Percentiles rank a stretch among this genome's conserved stretches.
Conservation (phyloP, 1,140 invertebrate genomes). For the Patella vulgata region DNA sequence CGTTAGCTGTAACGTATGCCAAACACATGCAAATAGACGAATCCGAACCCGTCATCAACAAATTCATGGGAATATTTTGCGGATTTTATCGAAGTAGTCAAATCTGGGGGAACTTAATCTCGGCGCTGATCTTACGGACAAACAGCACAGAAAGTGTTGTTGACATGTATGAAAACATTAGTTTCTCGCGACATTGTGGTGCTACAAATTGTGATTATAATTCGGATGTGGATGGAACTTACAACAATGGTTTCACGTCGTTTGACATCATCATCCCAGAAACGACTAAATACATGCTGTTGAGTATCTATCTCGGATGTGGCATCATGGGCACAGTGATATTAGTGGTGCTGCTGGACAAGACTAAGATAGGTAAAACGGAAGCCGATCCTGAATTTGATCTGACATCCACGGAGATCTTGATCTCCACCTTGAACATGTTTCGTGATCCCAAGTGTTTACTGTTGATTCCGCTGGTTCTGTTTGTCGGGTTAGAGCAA, state of each 20-base stretch:
- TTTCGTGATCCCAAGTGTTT: constrained; percentile 61
- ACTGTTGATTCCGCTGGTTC: constrained; percentile 62
- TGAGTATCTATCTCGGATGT: constrained; percentile 58
- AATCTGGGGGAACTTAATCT: constrained; percentile 64
- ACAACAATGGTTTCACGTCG: constrained; percentile 31
- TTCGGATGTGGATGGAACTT: constrained; percentile 18
- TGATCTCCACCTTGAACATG: constrained; percentile 54
- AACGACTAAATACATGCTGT: constrained; percentile 50
- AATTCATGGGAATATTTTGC: constrained; percentile 63
- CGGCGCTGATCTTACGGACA: constrained; percentile 50
- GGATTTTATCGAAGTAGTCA: constrained; percentile 57
- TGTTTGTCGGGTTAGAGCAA: constrained; percentile 67
- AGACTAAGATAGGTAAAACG: constrained; percentile 31
- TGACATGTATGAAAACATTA: constrained; percentile 1
- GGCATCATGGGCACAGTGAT: constrained; percentile 56
- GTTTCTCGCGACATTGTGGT: constrained; percentile 22
- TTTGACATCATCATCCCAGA: constrained; percentile 40
- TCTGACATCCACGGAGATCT: constrained; percentile 45
- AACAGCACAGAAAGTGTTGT: constrained; percentile 38
- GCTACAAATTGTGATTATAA: constrained; percentile 33
- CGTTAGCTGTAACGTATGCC: constrained; percentile 55
- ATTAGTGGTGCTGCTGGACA: constrained; percentile 52
- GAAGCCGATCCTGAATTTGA: constrained; percentile 27
- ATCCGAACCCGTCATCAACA: constrained; percentile 52
- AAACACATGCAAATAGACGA: constrained; percentile 47